Base-by-base conservation (phyloP, 2,888 invertebrate species). In the Pachycephus smyrnensis region DNA sequence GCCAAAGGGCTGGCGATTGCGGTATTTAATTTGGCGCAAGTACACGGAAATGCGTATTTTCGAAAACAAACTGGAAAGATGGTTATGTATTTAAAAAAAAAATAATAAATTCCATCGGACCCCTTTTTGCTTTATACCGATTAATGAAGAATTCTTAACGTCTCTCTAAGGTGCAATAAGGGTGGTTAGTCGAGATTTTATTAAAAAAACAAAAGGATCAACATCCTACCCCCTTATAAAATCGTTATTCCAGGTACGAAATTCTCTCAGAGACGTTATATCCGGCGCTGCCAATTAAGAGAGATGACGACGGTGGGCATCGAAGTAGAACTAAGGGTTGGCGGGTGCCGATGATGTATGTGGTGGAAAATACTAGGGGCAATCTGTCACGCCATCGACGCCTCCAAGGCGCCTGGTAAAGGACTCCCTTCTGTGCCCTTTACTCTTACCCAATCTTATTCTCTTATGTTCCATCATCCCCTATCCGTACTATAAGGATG, bases 371-470 rank as follows among this genome's bases (percentile, higher is more conserved):
- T 91, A 90, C 88, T 86, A 85, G 86, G 88, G 86, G 87, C 88
- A 91, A 91, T 91, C 90, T 90, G 90, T 91, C 90, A 90, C 87
- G 86, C 87, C 83, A 90, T 91, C 90, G 90, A 90, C 90, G 87
- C 89, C 87, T 87, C 81, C 78, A 79, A 86, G 85, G 84, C 85
- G 84, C 82, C 84, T 73, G 76, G 74, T 36, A 75, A 74, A 75
- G 69, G 73, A 73, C 75, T 36, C 15, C 73, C 36, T 33, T 74
- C 69, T 4, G 71, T 71, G 32, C 71, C 71, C 71, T 33, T 71
- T 15, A 32, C 71, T 31, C 31, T 71, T 33, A 15, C 31, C 32
- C 71, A 33, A 31, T 71, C 71, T 31, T 71, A 31, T 71, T 71
- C 71, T 71, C 32, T 71, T 33, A 32, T 23, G 31, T 12, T 71